Base-by-base conservation (phyloP, 2,113 vertebrate species). In the Machaerirhynchus nigripectus region DNA sequence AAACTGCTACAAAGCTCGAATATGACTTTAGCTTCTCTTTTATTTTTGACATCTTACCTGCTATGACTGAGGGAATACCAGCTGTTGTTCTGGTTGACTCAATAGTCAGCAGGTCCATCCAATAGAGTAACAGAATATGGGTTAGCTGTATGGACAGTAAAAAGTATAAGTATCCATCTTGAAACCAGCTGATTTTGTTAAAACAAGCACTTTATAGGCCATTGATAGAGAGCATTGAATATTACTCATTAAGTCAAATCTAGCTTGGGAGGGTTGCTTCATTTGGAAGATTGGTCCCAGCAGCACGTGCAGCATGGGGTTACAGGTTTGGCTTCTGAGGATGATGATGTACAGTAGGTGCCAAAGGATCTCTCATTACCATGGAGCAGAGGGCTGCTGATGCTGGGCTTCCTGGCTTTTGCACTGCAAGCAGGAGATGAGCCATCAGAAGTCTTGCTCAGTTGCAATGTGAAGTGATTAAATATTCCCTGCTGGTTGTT, bases 401-500 rank as follows among this genome's bases (percentile, higher is more conserved):
- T 59, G 78, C 68, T 84, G 47, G 30, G 23, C 74, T 93, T 87
- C 33, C 74, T 94, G 94, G 17, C 42, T 71, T 63, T 46, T 69
- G 49, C 52, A n/a, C 52, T 91, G 80, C 60, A 44, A 50, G 84
- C 30, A 82, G 60, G 35, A 52, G 75, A 53, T 28, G 53, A 95
- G 61, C 70, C 61, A 68, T 63, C 76, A 71, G 33, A 83, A 95
- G 80, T 33, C 87, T 67, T 75, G 46, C 24, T 76, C 50, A 30
- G 46, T 88, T 56, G 42, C 91, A 92, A 95, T 87, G 40, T 17
- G 61, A 57, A 90, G 64, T 85, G 87, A 92, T 92, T 91, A 71
- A 92, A 63, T 88, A 82, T 94, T 87, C 93, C 91, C 75, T n/a
- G 56, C 96, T 92, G 77, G 84, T 96, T 95, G 87, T 97, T 95